These are phyloP conservation scores for Actenoides lindsayi DNA, from an alignment of 2,113 vertebrate species.

Conservation along the genomic window DNA sequence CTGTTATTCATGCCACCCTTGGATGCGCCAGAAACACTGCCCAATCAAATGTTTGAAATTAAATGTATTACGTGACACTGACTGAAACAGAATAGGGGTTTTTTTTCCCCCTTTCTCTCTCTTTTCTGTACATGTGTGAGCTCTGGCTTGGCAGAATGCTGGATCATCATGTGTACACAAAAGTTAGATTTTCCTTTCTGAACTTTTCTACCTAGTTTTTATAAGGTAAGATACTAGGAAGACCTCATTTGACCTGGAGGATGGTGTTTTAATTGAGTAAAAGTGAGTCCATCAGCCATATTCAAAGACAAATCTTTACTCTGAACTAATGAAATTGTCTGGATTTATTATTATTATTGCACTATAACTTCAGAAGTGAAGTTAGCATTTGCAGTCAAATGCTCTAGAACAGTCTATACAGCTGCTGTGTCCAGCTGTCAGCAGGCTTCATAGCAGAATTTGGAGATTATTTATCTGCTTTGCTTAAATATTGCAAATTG, in stretches of 20 bases:
- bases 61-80: neutral
- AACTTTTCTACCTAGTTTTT: neutral
- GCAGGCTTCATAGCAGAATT: neutral
- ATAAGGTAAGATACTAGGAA: neutral
- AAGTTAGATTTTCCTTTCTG: neutral
- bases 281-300: neutral
- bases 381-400: neutral
- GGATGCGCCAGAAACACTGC: neutral
- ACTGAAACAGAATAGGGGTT: neutral
- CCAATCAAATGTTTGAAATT: neutral
- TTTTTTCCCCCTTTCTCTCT: neutral
- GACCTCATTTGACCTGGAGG: neutral
- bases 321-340: slow-evolving; percentile 3
- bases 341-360: neutral
- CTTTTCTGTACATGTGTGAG: neutral
- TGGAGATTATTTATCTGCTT: neutral
- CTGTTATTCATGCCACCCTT: neutral
- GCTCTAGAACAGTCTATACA: neutral
- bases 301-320: neutral
- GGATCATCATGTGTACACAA: neutral
- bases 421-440: neutral
- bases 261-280: slow-evolving; percentile 18
- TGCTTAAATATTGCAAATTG: neutral
- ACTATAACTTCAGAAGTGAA: neutral
- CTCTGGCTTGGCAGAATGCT: neutral